Percentiles rank a stretch among this genome's conserved stretches.
Evolutionary conservation across 2,888 invertebrate genomes (phyloP).

Genomic region (Synergus japonicus): DNA sequence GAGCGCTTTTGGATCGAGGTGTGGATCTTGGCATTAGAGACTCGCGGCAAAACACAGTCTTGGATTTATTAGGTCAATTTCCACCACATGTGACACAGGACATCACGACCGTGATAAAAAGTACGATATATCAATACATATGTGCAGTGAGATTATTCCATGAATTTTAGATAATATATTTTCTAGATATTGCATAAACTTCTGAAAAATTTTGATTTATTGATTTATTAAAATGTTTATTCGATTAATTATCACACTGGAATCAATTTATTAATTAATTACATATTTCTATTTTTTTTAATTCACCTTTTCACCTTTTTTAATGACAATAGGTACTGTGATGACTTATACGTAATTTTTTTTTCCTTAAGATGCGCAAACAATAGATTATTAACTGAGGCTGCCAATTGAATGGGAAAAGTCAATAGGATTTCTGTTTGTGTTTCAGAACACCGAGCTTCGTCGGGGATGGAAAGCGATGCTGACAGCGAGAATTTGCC

Average conservation of each 20-base stretch:
- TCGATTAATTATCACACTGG: no score
- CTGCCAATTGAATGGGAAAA: not conserved
- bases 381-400: not conserved
- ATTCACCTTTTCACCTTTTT: no score
- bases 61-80: conserved; percentile 91
- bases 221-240: not conserved
- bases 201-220: not conserved
- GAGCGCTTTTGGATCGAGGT: conserved; percentile 88
- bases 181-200: no score
- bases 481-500: conserved; percentile 82
- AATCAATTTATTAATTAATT: no score
- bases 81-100: conserved; percentile 93
- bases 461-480: conserved; percentile 79
- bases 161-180: no score
- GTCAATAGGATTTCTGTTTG: conserved; percentile 41
- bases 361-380: not conserved
- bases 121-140: conserved; percentile 77
- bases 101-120: conserved; percentile 90
- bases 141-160: no score
- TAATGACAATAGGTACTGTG: no score
- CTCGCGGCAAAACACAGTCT: conserved; percentile 88
- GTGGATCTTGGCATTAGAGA: conserved; percentile 90
- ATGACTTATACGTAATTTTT: no score
- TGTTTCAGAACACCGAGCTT: conserved; percentile 73
- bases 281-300: no score